Evolutionary conservation across 1,140 invertebrate genomes (phyloP).

Genomic region (Druon quercuslanigerum): DNA sequence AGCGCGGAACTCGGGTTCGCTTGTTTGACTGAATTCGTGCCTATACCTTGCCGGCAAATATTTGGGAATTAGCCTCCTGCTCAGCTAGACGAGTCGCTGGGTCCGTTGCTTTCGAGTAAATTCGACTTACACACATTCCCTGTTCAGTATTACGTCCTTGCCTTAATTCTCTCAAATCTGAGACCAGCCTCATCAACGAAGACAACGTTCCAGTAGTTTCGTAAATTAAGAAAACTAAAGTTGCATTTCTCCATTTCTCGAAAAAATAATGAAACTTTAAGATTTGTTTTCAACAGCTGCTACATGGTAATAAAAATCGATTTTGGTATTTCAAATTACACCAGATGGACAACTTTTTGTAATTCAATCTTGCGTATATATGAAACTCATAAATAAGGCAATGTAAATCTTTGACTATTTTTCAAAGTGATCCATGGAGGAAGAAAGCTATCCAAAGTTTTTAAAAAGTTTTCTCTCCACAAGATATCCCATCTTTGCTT

Average conservation of each 20-base stretch:
- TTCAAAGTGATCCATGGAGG: constrained; percentile 35
- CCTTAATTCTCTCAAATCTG: neutral
- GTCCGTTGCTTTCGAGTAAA: constrained; percentile 49
- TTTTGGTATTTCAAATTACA: neutral
- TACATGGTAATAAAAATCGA: too few species aligned
- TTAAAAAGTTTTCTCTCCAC: constrained; percentile 34
- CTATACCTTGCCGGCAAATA: constrained; percentile 59
- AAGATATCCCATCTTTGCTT: constrained; percentile 36
- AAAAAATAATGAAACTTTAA: too few species aligned
- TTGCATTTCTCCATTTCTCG: too few species aligned
- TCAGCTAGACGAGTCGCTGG: constrained; percentile 46
- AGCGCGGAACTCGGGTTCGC: constrained; percentile 48
- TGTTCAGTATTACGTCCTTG: neutral
- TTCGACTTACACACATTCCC: constrained; percentile 33
- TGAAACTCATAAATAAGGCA: neutral
- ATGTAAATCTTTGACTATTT: constrained; percentile 44
- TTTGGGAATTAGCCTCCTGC: constrained; percentile 58
- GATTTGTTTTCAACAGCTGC: too few species aligned
- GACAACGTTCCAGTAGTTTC: too few species aligned
- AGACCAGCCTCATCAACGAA: neutral
- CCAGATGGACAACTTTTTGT: neutral
- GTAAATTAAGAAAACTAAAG: too few species aligned
- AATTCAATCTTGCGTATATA: neutral
- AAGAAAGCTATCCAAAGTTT: constrained; percentile 45
- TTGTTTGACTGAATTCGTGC: constrained; percentile 47